Percentiles rank a stretch among this genome's conserved stretches.
phyloP scores from a whole-genome alignment of 1,140 invertebrate genomes.

The Hyposmocoma kahamanoa region DNA sequence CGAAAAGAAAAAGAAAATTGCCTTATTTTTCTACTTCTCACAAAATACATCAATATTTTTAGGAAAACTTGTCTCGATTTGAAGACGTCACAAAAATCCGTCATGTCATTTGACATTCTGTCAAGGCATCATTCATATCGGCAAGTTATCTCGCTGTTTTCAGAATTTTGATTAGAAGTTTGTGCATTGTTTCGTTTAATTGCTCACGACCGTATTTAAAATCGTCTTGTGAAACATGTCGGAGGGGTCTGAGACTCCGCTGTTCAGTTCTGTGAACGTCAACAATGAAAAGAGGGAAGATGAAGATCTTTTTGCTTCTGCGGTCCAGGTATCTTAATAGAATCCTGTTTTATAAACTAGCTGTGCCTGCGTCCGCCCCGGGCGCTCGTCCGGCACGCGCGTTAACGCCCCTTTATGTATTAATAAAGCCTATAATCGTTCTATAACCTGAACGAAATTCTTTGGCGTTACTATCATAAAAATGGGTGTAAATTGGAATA shows the following conservation, averaged over 20 bases:
- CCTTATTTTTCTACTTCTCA: too few species aligned
- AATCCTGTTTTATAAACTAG: conserved; percentile 47
- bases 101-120: conserved; percentile 8
- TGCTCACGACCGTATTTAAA: conserved; percentile 6
- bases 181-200: conserved; percentile 9
- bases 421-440: not conserved
- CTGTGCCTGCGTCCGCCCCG: conserved; percentile 32
- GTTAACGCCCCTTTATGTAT: conserved; percentile 46
- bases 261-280: conserved; percentile 80
- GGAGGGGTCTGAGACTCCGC: conserved; percentile 78
- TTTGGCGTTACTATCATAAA: too few species aligned
- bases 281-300: conserved; percentile 82
- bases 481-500: too few species aligned
- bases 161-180: conserved; percentile 17
- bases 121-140: conserved; percentile 29
- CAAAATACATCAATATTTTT: too few species aligned
- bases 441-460: too few species aligned
- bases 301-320: conserved; percentile 86
- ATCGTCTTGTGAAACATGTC: conserved; percentile 71
- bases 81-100: conserved; percentile 1
- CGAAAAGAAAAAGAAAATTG: too few species aligned
- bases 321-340: conserved; percentile 80
- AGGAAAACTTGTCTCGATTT: too few species aligned
- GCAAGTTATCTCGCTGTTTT: conserved; percentile 42
- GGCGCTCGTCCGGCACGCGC: conserved; percentile 23